Evolutionary conservation across 2,113 vertebrate genomes (phyloP).

Genomic region (Stegastes partitus): DNA sequence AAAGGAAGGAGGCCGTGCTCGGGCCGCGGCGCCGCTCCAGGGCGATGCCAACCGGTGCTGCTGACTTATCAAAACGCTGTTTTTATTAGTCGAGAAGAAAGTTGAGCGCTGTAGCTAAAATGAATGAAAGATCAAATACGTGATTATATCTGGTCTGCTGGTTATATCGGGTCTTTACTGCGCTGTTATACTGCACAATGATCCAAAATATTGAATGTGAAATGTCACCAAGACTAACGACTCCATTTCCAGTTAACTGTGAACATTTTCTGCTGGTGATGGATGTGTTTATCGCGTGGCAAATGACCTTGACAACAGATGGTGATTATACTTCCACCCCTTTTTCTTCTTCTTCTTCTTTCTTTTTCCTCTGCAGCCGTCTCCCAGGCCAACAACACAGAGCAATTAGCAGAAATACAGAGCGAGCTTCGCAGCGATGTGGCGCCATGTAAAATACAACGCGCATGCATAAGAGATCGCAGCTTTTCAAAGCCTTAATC

Average conservation of each 20-base stretch:
- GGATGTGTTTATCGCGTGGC: slow-evolving; percentile 78
- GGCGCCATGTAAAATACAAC: slow-evolving; percentile 43
- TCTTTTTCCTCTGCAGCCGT: slow-evolving; percentile 41
- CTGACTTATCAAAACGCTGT: slow-evolving; percentile 38
- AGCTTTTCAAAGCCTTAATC: slow-evolving; percentile 13
- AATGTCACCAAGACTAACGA: slow-evolving; percentile 80
- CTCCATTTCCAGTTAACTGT: slow-evolving; percentile 71
- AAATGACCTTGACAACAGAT: slow-evolving; percentile 83
- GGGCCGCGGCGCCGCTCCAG: not conserved
- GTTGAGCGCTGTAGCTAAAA: slow-evolving; percentile 20
- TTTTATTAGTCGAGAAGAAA: slow-evolving; percentile 54
- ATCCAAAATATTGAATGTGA: slow-evolving; percentile 78
- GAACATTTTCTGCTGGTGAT: slow-evolving; percentile 67
- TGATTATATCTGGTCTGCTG: slow-evolving; percentile 66
- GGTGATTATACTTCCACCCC: slow-evolving; percentile 62
- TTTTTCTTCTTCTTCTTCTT: too few relatives aligned
- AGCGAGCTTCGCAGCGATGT: slow-evolving; percentile 43
- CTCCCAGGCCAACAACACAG: slow-evolving; percentile 38
- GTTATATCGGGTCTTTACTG: slow-evolving; percentile 69
- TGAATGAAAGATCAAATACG: slow-evolving; percentile 71
- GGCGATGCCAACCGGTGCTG: slow-evolving; percentile 23
- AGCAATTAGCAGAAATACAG: slow-evolving; percentile 56
- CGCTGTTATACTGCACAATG: slow-evolving; percentile 71
- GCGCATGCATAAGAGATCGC: not conserved
- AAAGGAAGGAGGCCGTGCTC: not conserved